Percentiles rank a stretch among this genome's conserved stretches.
These are phyloP conservation scores for Tapera naevia DNA, from an alignment of 2,797 vertebrate species.

Conservation along the genomic window DNA sequence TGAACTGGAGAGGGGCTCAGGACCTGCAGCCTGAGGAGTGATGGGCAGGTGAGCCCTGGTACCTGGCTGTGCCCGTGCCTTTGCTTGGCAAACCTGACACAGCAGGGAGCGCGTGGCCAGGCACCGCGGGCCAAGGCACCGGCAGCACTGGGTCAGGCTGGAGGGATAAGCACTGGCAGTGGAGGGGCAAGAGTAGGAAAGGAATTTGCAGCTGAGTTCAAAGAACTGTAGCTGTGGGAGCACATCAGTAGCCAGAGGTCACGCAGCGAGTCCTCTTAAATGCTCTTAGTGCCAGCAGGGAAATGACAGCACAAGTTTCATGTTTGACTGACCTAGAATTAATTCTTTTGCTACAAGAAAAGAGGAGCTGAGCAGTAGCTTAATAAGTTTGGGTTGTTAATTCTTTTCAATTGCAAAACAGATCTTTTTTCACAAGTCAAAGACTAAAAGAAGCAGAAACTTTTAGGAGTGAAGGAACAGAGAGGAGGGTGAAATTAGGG, in stretches of 20 bases:
- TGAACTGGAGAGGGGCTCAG: neutral
- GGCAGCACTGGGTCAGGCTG: rapidly evolving
- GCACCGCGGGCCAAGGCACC: rapidly evolving
- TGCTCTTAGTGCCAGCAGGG: neutral
- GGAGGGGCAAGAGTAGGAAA: neutral
- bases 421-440: neutral
- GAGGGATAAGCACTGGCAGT: rapidly evolving
- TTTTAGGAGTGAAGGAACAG: neutral
- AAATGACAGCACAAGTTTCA: too few relatives aligned
- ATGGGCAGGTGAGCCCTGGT: neutral
- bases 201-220: neutral
- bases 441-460: neutral
- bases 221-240: neutral
- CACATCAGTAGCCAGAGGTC: neutral
- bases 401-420: neutral
- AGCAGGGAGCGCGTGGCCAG: neutral
- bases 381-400: neutral
- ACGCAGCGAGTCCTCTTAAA: neutral
- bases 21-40: rapidly evolving
- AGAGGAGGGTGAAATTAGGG: neutral
- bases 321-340: neutral
- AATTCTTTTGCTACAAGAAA: too few relatives aligned
- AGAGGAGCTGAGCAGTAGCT: neutral
- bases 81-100: rapidly evolving
- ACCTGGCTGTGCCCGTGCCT: rapidly evolving